Evolutionary conservation across 2,888 invertebrate species (phyloP).

Genomic region (Sympetrum striolatum): DNA sequence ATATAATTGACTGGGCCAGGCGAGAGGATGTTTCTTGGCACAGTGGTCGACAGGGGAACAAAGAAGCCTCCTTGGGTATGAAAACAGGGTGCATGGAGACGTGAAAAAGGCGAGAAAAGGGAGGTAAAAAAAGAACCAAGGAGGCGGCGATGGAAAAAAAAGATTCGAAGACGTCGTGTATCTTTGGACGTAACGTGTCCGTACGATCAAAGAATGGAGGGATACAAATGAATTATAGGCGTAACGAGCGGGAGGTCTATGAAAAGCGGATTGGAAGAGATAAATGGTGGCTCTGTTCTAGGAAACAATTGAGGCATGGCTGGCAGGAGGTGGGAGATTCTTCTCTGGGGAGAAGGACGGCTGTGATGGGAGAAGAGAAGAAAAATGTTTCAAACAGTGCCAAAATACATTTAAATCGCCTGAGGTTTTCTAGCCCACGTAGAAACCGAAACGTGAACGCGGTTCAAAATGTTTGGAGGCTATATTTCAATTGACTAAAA

Average conservation of each 20-base stretch:
- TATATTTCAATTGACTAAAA: conserved; percentile 8
- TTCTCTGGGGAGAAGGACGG: not conserved
- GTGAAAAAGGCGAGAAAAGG: not conserved
- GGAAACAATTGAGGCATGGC: conserved; percentile 1
- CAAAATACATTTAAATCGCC: conserved; percentile 10
- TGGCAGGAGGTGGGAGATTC: not conserved
- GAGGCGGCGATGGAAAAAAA: not conserved
- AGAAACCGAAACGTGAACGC: not conserved
- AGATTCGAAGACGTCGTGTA: not conserved
- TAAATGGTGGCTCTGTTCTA: not conserved
- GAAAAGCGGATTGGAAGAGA: not conserved
- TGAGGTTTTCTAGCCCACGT: not conserved
- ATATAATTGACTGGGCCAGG: conserved; percentile 43
- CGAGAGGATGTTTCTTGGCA: conserved; percentile 37
- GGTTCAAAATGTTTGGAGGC: not conserved
- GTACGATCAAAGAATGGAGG: not conserved
- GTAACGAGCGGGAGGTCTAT: not conserved
- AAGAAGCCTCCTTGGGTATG: conserved; percentile 20
- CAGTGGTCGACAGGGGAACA: conserved; percentile 30
- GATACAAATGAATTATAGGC: not conserved
- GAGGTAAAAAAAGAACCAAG: not conserved
- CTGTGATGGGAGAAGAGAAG: not conserved
- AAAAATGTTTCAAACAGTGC: not conserved
- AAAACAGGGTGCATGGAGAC: conserved; percentile 10
- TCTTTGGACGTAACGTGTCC: not conserved